Evolutionary conservation across 2,888 invertebrate species (phyloP), one percentile per base, ranked within the genome.

Genomic region (Pristionchus maxplancki): DNA sequence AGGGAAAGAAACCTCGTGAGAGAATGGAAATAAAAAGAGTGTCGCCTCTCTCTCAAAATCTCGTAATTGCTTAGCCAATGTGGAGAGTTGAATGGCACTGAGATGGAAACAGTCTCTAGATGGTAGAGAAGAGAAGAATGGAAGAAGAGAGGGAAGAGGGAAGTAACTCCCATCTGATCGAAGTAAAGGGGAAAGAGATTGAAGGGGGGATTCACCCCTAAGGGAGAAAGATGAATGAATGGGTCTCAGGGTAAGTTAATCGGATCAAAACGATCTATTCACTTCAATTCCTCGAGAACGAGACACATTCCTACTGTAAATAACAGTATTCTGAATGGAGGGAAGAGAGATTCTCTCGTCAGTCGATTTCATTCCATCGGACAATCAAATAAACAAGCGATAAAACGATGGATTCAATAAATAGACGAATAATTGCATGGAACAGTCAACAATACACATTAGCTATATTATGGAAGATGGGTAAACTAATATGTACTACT

Each of bases 1-100:
- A 31, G 28, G 58, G 50, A 88, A 90, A 90, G 89, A 90, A 83
- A 83, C 34, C 53, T 17, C 34, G 83, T 58, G 83, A 83, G 83
- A 83, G 58, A 62, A 62, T 83, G 58, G 50, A 34, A 34, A 83
- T 83, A 83, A 83, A 53, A 83, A 53, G 83, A 78, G 78, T 48
- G 78, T 13, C 78, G 11, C 78, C 78, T 78, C 78, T 78, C 78
- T 34, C 78, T 78, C 78, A 44, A 78, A 78, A 78, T 78, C 78
- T 78, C 78, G 78, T 78, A 78, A 78, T 78, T 78, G 78, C 78
- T 78, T 78, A 78, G 78, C 78, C 78, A 78, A 78, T 78, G 78
- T 44, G 44, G 78, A 13, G 31, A 15, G 24, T 15, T n/a, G 71
- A 71, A 71, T 71, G 71, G 71, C 83, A 53, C 20, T 40, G 20